Base-by-base conservation (phyloP, 2,888 invertebrate genomes). In the Tanaodytes sp. region DNA sequence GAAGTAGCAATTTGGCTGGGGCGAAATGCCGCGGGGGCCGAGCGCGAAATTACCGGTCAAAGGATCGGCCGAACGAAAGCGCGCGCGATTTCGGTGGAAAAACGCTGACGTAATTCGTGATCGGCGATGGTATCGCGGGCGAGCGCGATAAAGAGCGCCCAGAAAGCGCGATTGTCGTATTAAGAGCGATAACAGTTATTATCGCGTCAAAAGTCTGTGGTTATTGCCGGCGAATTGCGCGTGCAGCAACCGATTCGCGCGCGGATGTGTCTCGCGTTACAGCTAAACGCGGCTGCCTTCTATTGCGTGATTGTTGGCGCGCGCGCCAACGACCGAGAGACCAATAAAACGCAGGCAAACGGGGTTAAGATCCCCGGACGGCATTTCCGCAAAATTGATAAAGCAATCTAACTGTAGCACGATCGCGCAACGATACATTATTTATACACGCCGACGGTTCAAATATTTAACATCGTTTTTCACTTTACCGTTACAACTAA, bases 121-220 rank as follows among this genome's bases (percentile, higher is more conserved):
- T 30, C 42, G 14, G 36, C 2, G 12, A 57, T 64, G 42, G 55
- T 45, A 39, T 52, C 23, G 27, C n/a, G n/a, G n/a, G 27, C 16
- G 45, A 2, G 45, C 45, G 23, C 55, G 23, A 55, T 54, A 48
- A 63, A 63, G 11, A 37, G 30, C 23, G 39, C 51, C 43, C 16
- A 39, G 57, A 45, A 42, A 57, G n/a, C n/a, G n/a, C n/a, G n/a
- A n/a, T n/a, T 64, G 64, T 57, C 64, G 23, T 49, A 64, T 64
- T 64, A 64, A 37, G 43, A 9, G 6, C 19, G 14, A 57, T 64
- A 45, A 57, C 64, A 39, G 45, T 64, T 51, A 64, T 64, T 64
- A 64, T 64, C 51, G 23, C 51, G 37, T 64, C 57, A 57, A 57
- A 57, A 31, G 31, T 51, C 57, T 27, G 37, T 51, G 16, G 37